These are phyloP conservation scores for Gymnopithys bicolor DNA, from an alignment of 2,797 vertebrate species.

Conservation along the genomic window DNA sequence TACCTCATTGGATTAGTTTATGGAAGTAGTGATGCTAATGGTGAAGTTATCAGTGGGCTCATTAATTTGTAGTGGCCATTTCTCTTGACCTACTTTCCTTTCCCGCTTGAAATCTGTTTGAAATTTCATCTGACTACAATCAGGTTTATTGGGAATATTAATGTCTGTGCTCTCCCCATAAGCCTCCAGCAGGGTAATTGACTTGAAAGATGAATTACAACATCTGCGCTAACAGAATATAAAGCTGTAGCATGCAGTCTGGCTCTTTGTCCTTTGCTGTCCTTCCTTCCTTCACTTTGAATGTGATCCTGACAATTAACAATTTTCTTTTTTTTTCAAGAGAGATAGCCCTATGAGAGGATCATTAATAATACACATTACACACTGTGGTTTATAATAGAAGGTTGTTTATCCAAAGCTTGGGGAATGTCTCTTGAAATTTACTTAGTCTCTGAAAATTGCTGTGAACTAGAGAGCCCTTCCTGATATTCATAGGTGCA, in stretches of 20 bases:
- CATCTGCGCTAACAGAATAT: constrained; percentile 47
- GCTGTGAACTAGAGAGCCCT: not conserved
- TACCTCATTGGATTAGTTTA: not conserved
- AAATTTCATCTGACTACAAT: constrained; percentile 60
- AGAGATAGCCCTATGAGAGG: not conserved
- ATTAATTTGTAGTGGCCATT: constrained; percentile 38
- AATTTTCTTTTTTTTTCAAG: not conserved
- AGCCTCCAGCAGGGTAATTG: constrained; percentile 55
- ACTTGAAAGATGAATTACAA: constrained; percentile 49
- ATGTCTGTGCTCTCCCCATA: constrained; percentile 29
- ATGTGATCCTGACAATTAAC: constrained; percentile 9
- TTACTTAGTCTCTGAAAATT: not conserved
- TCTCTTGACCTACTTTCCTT: constrained; percentile 48
- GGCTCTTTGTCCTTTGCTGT: constrained; percentile 38
- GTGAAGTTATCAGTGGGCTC: not conserved
- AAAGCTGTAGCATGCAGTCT: constrained; percentile 7
- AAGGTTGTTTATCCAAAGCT: not conserved
- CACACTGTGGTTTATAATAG: not conserved
- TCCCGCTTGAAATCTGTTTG: constrained; percentile 50
- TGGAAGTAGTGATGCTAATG: constrained; percentile 27
- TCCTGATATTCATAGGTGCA: not conserved
- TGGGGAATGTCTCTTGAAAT: not conserved
- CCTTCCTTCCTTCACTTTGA: not conserved
- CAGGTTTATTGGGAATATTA: constrained; percentile 66
- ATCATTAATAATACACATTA: constrained; percentile 1